Conservation (phyloP, 2,113 vertebrate species). For the Rhodinocichla rosea region DNA sequence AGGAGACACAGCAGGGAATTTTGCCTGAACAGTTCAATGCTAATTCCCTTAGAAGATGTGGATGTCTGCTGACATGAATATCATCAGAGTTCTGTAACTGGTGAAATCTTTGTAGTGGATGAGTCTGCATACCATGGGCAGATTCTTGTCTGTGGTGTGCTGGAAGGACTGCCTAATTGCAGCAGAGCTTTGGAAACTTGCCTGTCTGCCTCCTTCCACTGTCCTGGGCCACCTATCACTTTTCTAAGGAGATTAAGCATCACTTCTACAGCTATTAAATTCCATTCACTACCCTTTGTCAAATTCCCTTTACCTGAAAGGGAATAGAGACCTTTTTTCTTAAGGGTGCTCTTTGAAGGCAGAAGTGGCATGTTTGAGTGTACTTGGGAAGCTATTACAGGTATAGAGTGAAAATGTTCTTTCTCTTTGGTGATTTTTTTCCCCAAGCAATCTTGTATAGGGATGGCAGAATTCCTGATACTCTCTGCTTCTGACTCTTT, state of each 20-base stretch:
- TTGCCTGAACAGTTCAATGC: background rate
- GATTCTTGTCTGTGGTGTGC: background rate
- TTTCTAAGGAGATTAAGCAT: background rate
- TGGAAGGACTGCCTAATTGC: background rate
- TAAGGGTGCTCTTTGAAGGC: background rate
- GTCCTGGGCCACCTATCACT: background rate
- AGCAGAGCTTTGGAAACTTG: background rate
- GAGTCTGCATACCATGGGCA: background rate
- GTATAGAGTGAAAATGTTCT: background rate
- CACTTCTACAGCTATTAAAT: background rate
- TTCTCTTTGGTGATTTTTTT: background rate
- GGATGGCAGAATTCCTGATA: background rate
- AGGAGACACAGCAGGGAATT: background rate
- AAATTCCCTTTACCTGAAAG: background rate
- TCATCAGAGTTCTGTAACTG: background rate
- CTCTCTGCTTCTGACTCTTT: background rate
- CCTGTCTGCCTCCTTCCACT: background rate
- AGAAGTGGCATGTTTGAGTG: background rate
- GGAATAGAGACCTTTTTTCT: background rate
- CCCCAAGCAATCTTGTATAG: background rate
- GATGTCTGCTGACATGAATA: background rate
- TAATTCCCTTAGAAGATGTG: background rate
- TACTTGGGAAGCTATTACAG: background rate
- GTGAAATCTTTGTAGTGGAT: background rate
- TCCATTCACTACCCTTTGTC: background rate